Evolutionary conservation across 2,888 invertebrate genomes (phyloP).

Genomic region (Acleris sparsana): DNA sequence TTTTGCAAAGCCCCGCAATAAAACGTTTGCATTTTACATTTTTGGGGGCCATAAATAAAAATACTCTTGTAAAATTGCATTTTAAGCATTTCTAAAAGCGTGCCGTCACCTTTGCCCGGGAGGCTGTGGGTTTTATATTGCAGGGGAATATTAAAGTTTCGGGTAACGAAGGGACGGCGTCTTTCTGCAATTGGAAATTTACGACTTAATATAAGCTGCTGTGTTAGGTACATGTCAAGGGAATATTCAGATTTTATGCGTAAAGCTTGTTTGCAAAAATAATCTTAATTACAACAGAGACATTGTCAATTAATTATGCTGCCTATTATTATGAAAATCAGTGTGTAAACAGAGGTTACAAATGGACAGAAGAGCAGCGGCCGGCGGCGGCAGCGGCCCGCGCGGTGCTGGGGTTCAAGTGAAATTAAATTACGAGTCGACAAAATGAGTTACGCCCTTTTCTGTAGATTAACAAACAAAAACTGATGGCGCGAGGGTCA

Average conservation of each 20-base stretch:
- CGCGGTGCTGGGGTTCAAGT: constrained; percentile 67
- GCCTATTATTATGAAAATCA: constrained; percentile 51
- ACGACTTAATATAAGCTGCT: constrained; percentile 50
- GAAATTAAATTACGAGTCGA: constrained; percentile 82
- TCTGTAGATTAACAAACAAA: constrained; percentile 84
- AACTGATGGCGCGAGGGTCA: constrained; percentile 81
- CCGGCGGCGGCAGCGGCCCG: constrained; percentile 49
- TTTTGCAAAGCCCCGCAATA: constrained; percentile 79
- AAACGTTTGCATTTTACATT: constrained; percentile 82
- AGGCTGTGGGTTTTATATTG: constrained; percentile 54
- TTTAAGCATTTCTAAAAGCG: constrained; percentile 79
- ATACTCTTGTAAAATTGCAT: constrained; percentile 79
- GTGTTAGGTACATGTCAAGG: constrained; percentile 11
- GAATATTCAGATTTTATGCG: neutral
- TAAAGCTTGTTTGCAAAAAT: neutral
- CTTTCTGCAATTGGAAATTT: constrained; percentile 62
- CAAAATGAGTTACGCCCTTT: constrained; percentile 83
- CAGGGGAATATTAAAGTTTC: constrained; percentile 60
- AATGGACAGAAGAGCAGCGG: constrained; percentile 34
- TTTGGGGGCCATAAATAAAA: constrained; percentile 80
- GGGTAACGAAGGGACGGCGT: constrained; percentile 57
- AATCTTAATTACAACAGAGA: constrained; percentile 5
- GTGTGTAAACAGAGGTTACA: constrained; percentile 57
- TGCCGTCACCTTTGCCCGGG: constrained; percentile 69
- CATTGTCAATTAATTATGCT: constrained; percentile 42